Evolutionary conservation across 1,140 invertebrate species (phyloP), one percentile per base, ranked within the genome.

Genomic region (Pectinophora gossypiella): DNA sequence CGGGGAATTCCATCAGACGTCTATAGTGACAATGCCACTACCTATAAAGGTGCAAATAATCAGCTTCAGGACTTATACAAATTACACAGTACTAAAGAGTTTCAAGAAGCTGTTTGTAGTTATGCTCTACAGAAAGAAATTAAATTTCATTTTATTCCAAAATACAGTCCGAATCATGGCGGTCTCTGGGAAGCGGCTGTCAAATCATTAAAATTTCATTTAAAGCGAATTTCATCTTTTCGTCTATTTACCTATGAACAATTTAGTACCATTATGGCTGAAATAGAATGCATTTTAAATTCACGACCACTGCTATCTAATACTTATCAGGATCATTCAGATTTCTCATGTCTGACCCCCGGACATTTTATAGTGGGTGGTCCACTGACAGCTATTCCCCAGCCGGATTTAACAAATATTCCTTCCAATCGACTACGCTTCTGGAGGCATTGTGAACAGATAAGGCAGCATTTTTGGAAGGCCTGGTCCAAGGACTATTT

Each of bases 111-210:
- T 2, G 20, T 54, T 5, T 12, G n/a, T 35, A 23, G 43, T 42
- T 32, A 35, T 43, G 6, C 13, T 19, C 15, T 22, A n/a, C 15
- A 42, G 1, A 54, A 65, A 51, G 64, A 54, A 13, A 75, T 86
- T 0, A 20, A 69, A 35, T 89, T 85, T 76, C 35, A 79, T 38
- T 85, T 88, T 48, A 88, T 77, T 56, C 85, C 87, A 0, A 64
- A 83, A 12, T n/a, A 22, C 9, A 63, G 72, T 13, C 77, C 85
- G 0, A 68, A 85, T 60, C 75, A 85, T 48, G 85, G 85, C 7
- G 83, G 76, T 13, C 20, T 85, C 13, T 88, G 86, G 72, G 87
- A 89, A 55, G 55, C 67, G 3, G 73, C 59, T 2, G 70, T 88
- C 0, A 83, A 82, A 60, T 58, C 59, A 3, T 45, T 66, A 0